Percentiles rank a stretch among this genome's conserved stretches.
phyloP scores from a whole-genome alignment of 2,113 vertebrate genomes.

The Zingel zingel region DNA sequence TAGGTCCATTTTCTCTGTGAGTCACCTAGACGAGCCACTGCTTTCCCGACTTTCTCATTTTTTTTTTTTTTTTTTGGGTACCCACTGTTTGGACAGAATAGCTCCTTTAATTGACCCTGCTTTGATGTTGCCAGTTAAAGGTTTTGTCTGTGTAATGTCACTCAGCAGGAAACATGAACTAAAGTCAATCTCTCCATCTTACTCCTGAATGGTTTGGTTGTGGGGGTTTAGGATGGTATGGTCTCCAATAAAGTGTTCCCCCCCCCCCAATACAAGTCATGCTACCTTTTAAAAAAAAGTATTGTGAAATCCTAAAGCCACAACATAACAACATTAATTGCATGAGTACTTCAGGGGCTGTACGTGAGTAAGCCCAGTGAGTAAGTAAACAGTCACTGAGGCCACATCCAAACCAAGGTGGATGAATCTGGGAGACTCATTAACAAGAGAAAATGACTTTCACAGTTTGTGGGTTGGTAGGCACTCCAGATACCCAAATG shows the following conservation, averaged over 20 bases:
- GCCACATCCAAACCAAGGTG: slow-evolving; percentile 59
- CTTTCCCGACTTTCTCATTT: slow-evolving; percentile 67
- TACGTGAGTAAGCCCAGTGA: slow-evolving; percentile 52
- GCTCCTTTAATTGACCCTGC: slow-evolving; percentile 64
- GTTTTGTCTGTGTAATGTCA: slow-evolving; percentile 69
- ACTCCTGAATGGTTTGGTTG: background rate
- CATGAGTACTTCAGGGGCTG: slow-evolving; percentile 48
- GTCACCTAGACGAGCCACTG: slow-evolving; percentile 63
- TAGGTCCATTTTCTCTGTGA: slow-evolving; percentile 63
- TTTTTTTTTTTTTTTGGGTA: slow-evolving; percentile 15
- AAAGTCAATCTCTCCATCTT: slow-evolving; percentile 45
- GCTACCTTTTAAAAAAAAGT: background rate
- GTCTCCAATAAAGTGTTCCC: slow-evolving; percentile 30
- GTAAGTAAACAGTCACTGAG: slow-evolving; percentile 61
- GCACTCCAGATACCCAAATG: too few relatives aligned
- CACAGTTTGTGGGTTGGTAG: too few relatives aligned
- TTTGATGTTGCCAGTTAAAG: slow-evolving; percentile 74
- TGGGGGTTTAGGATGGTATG: background rate
- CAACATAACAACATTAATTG: slow-evolving; percentile 59
- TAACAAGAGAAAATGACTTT: slow-evolving; percentile 47
- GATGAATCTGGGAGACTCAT: slow-evolving; percentile 61
- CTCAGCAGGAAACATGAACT: slow-evolving; percentile 67
- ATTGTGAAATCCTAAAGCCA: slow-evolving; percentile 45
- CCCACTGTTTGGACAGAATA: slow-evolving; percentile 64
- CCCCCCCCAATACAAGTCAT: slow-evolving; percentile 1